Base-by-base conservation (phyloP, 2,888 invertebrate genomes). In the Mimumesa dahlbomi region DNA sequence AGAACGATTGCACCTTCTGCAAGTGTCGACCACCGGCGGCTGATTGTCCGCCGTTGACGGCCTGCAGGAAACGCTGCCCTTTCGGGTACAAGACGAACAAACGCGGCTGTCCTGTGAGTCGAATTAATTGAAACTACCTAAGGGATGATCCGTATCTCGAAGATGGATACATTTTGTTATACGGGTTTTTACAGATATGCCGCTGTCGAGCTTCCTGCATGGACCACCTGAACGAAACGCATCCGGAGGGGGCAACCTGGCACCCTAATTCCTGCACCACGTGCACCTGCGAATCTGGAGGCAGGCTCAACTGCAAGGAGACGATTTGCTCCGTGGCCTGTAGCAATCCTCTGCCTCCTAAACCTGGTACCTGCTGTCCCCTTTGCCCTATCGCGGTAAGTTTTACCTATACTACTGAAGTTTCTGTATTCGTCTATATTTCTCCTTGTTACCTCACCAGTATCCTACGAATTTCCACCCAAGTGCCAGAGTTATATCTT, bases 291-390 rank as follows among this genome's bases (percentile, higher is more conserved):
- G 86, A 88, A 46, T 18, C 75, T 43, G 81, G 80, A 50, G 87
- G 88, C 25, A 79, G 81, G 56, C 82, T 88, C 56, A 82, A 73
- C 71, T 89, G 88, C 77, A 86, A 84, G 57, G 83, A 86, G 66
- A 88, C 85, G 45, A 75, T 87, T 43, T 88, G 88, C 77, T 85
- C 84, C 57, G 79, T 86, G 19, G 84, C 82, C 38, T 88, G 88
- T 68, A 67, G 62, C 73, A 79, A 87, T 63, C 85, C 87, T 9
- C 49, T 77, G 42, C 86, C 88, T 34, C 83, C 87, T 53, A 72
- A 82, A 43, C 78, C 80, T 1, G 86, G 85, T 54, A 77, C 79
- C 52, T 88, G 88, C 74, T 89, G 88, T 69, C 87, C 88, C 29
- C 61, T 83, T 64, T 88, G 88, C 72, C 86, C 85, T 18, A 81